phyloP scores from a whole-genome alignment of 2,113 vertebrate genomes.

The Percina caprodes region DNA sequence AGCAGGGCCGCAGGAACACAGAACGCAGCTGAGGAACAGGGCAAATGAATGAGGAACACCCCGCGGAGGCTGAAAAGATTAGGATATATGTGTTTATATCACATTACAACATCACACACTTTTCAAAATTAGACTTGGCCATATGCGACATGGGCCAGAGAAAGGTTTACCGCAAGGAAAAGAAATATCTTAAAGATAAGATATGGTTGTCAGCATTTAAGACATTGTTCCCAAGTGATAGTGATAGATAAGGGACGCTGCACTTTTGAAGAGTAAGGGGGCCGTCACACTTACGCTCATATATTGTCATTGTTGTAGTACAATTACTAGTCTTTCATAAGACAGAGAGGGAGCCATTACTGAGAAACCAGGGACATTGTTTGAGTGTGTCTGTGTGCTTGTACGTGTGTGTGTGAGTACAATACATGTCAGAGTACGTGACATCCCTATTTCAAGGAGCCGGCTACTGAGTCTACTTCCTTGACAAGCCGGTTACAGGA shows the following conservation, averaged over 20 bases:
- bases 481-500: slow-evolving; percentile 81
- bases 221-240: slow-evolving; percentile 77
- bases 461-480: slow-evolving; percentile 60
- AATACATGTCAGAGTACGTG: slow-evolving; percentile 36
- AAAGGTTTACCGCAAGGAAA: slow-evolving; percentile 30
- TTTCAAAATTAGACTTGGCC: slow-evolving; percentile 52
- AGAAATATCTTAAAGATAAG: slow-evolving; percentile 63
- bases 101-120: slow-evolving; percentile 39
- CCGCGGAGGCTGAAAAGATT: slow-evolving; percentile 33
- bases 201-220: slow-evolving; percentile 78
- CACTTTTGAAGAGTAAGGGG: slow-evolving; percentile 74
- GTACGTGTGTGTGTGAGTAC: slow-evolving; percentile 8
- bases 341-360: slow-evolving; percentile 67
- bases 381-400: slow-evolving; percentile 33
- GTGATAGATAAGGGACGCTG: slow-evolving; percentile 74
- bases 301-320: slow-evolving; percentile 75
- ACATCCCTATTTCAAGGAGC: slow-evolving; percentile 67
- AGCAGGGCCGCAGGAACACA: slow-evolving; percentile 30
- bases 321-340: slow-evolving; percentile 81
- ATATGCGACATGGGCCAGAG: slow-evolving; percentile 38
- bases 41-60: slow-evolving; percentile 53
- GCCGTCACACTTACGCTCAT: slow-evolving; percentile 76
- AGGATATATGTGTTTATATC: slow-evolving; percentile 56
- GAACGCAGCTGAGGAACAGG: slow-evolving; percentile 24
- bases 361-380: slow-evolving; percentile 39